These are phyloP conservation scores for Notocelia uddmanniana DNA, from an alignment of 2,888 invertebrate genomes.

Conservation along the genomic window DNA sequence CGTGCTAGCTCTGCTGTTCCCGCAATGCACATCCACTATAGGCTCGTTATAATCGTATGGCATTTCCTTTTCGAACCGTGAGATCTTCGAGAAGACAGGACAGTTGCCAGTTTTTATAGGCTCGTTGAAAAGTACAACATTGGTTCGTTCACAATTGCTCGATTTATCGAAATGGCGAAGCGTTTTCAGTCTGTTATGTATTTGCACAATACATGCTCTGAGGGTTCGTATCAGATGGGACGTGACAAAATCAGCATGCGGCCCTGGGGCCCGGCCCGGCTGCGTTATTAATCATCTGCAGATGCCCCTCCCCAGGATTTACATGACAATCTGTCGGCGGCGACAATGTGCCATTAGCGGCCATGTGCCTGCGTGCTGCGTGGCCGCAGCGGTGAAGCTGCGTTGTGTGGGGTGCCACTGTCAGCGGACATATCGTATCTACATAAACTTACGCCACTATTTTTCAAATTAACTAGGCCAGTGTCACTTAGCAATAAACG, in stretches of 20 bases:
- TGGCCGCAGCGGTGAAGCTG: slow-evolving; percentile 7
- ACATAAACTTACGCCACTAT: background rate
- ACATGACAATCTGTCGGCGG: slow-evolving; percentile 57
- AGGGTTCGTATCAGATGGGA: slow-evolving; percentile 24
- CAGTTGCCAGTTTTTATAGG: no score
- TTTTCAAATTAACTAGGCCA: no score
- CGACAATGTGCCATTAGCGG: slow-evolving; percentile 35
- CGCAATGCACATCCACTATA: no score
- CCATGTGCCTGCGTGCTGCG: slow-evolving; percentile 22
- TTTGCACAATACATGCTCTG: background rate
- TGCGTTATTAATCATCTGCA: slow-evolving; percentile 53
- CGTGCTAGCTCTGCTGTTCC: no score
- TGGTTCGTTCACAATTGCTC: background rate
- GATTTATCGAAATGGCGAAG: background rate
- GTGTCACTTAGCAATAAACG: no score
- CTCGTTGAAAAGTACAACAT: background rate
- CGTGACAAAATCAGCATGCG: slow-evolving; percentile 41
- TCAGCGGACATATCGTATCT: background rate
- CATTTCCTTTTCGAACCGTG: no score
- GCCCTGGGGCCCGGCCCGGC: slow-evolving; percentile 23
- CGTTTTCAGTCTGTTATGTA: slow-evolving; percentile 1
- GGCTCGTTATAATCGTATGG: no score
- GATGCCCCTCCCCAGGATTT: slow-evolving; percentile 54
- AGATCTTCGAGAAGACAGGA: no score
- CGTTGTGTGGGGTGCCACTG: slow-evolving; percentile 5